Evolutionary conservation across 2,113 vertebrate genomes (phyloP).

Genomic region (Phodopus roborovskii): DNA sequence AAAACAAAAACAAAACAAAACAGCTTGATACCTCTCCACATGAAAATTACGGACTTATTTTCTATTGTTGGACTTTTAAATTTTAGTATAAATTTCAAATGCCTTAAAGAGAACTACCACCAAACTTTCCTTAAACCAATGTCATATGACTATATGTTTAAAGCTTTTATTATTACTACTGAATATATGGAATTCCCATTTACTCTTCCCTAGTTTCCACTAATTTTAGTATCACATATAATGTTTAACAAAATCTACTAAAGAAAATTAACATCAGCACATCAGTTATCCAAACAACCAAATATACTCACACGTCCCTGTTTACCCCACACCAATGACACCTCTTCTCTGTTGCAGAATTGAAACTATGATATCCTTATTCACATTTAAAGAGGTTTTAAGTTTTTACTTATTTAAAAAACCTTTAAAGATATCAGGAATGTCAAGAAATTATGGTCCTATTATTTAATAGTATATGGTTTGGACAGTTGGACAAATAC

Average conservation of each 20-base stretch:
- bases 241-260: neutral
- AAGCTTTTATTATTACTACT: conserved; percentile 19
- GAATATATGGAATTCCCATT: neutral
- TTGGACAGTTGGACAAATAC: neutral
- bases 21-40: neutral
- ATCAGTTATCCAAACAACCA: conserved; percentile 9
- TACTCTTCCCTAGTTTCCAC: neutral
- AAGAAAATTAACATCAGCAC: neutral
- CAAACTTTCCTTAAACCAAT: neutral
- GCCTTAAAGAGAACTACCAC: neutral
- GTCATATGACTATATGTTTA: neutral
- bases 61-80: neutral
- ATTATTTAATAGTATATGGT: neutral
- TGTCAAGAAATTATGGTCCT: neutral
- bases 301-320: neutral
- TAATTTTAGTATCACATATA: neutral
- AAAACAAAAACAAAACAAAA: too few species aligned
- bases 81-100: neutral
- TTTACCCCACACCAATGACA: neutral
- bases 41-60: neutral
- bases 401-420: conserved; percentile 25
- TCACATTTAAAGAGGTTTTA: neutral
- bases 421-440: conserved; percentile 13
- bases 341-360: conserved; percentile 9
- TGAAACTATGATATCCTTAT: neutral